Evolutionary conservation across 2,113 vertebrate genomes (phyloP), one percentile per base, ranked within the genome.

Genomic region (Triplophysa dalaica): DNA sequence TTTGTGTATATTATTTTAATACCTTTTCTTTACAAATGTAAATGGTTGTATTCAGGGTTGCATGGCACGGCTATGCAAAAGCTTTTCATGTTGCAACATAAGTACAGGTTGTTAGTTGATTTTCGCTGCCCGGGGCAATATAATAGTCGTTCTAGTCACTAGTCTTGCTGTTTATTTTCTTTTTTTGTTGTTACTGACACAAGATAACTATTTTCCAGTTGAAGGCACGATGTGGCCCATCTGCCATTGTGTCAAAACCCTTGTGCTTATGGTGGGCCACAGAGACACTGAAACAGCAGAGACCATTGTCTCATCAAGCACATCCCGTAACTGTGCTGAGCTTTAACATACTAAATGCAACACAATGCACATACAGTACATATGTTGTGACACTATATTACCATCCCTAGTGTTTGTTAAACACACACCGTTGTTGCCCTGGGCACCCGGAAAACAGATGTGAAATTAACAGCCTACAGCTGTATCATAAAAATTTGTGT

Each of bases 151-250:
- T 33, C 56, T 79, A 72, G 64, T 75, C 60, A 79, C 26, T 73
- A 61, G 21, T 84, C 52, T 82, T 79, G 67, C 70, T 82, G 85
- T 70, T 77, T 64, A 82, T 89, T 75, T 58, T 70, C 85, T 87
- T 81, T 79, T 87, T 58, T 84, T 87, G 83, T 87, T 83, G 75
- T 87, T 89, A 87, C 89, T 89, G 89, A 87, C 89, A 84, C 79
- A 89, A 85, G 89, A 89, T 84, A 88, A 90, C 89, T 88, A 88
- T 91, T 93, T 93, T 93, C 90, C 91, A 91, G 89, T 89, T 92
- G 89, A 91, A 89, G 90, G 90, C 87, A 87, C 78, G 88, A 86
- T 88, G 89, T 91, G 86, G 74, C 78, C 90, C 89, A 91, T 92
- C 90, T 93, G 91, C 89, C 86, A 85, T 83, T 58, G 78, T 87